These are phyloP conservation scores for Corythoichthys haematopterus DNA, from an alignment of 2,113 vertebrate genomes.

Conservation along the genomic window DNA sequence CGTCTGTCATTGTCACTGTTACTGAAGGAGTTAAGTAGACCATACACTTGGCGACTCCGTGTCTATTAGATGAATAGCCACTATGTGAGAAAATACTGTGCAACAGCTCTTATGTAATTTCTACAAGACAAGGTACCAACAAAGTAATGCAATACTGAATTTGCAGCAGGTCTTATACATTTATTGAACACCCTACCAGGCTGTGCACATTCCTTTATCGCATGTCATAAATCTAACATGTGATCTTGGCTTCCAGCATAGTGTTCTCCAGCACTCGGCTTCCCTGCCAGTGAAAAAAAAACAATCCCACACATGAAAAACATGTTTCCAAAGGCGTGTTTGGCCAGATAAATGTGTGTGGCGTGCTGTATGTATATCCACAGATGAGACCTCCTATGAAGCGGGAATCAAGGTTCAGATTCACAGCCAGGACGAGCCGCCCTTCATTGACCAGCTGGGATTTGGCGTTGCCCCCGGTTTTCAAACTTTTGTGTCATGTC, in stretches of 20 bases:
- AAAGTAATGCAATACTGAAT: constrained; percentile 1
- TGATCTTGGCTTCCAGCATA: constrained; percentile 9
- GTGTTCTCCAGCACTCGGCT: neutral
- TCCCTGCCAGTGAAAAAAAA: neutral
- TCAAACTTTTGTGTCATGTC: constrained; percentile 89
- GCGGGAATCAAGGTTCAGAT: constrained; percentile 82
- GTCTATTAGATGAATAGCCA: neutral
- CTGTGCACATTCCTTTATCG: neutral
- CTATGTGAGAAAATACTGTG: neutral
- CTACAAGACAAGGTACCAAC: neutral
- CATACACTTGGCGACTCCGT: neutral
- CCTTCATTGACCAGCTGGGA: constrained; percentile 80
- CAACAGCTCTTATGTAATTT: neutral
- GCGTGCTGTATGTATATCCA: constrained; percentile 55
- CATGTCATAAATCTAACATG: neutral
- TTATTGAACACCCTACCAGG: neutral
- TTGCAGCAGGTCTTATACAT: neutral
- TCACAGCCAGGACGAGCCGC: constrained; percentile 79
- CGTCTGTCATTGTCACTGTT: no score
- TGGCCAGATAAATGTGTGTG: constrained; percentile 28
- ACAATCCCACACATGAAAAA: constrained; percentile 2
- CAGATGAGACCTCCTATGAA: constrained; percentile 88
- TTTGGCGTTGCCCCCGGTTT: constrained; percentile 80
- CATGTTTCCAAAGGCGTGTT: constrained; percentile 8
- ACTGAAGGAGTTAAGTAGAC: no score